Conservation (phyloP, 2,888 invertebrate species). For the Agrilus mali region DNA sequence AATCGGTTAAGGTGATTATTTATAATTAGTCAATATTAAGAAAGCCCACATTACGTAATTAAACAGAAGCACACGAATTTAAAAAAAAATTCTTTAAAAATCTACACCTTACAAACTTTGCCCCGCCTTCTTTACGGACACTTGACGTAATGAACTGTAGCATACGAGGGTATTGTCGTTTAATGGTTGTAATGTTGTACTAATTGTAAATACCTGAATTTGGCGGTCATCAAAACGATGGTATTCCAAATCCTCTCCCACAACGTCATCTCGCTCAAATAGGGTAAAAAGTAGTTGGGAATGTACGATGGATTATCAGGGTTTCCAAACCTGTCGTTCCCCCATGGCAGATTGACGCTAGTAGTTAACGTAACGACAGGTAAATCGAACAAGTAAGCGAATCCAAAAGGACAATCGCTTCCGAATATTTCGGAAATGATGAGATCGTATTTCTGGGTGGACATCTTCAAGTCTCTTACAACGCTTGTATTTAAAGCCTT, state of each 20-base stretch:
- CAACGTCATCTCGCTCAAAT: constrained; percentile 37
- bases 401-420: constrained; percentile 42
- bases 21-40: no score
- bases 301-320: constrained; percentile 42
- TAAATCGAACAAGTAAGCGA: constrained; percentile 39
- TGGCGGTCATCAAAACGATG: constrained; percentile 18
- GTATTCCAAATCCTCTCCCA: constrained; percentile 38
- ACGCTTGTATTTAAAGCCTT: constrained; percentile 11
- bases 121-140: no score
- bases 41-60: no score
- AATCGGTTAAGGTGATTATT: no score
- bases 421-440: constrained; percentile 45
- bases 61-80: no score
- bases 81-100: no score
- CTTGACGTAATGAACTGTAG: no score
- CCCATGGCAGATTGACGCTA: constrained; percentile 41
- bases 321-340: constrained; percentile 38
- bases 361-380: constrained; percentile 43
- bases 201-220: constrained; percentile 6
- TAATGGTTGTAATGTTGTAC: no score
- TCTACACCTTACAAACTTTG: no score
- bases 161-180: no score
- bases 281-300: constrained; percentile 39
- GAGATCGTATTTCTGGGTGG: constrained; percentile 40
- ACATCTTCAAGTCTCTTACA: constrained; percentile 16